Conservation (phyloP, 2,888 invertebrate genomes). For the Laspeyria flexula region DNA sequence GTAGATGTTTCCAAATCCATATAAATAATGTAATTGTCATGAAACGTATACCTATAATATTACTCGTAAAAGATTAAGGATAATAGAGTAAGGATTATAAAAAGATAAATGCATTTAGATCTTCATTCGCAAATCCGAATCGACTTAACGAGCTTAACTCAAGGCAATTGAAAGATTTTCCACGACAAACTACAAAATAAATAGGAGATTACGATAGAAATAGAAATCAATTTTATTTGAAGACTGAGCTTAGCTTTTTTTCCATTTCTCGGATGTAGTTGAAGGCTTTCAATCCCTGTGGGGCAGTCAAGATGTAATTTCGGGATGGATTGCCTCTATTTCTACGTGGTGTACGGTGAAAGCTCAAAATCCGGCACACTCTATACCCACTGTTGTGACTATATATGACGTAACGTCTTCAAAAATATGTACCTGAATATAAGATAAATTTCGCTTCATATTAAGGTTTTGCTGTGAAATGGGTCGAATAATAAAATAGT, state of each 20-base stretch:
- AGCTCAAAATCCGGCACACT: slow-evolving; percentile 25
- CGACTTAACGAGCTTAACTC: neutral
- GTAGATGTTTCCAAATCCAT: no score
- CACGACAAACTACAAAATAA: neutral
- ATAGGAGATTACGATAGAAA: slow-evolving; percentile 5
- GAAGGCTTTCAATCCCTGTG: slow-evolving; percentile 33
- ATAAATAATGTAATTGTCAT: no score
- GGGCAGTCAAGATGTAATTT: slow-evolving; percentile 42
- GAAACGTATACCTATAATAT: no score
- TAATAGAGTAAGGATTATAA: neutral
- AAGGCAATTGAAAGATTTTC: neutral
- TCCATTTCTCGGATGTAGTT: slow-evolving; percentile 9
- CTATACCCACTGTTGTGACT: neutral
- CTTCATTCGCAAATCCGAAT: neutral
- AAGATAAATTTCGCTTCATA: neutral
- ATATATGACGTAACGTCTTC: neutral
- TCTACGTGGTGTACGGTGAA: slow-evolving; percentile 22
- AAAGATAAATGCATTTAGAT: neutral
- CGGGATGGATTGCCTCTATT: slow-evolving; percentile 43
- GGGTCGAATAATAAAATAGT: neutral
- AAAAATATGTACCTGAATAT: neutral
- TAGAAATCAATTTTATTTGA: slow-evolving; percentile 13
- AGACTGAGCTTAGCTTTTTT: slow-evolving; percentile 14
- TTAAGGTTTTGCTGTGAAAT: neutral
- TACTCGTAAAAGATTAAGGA: no score